A percentile compares a stretch with the other conserved stretches of the same genome.
These are phyloP conservation scores for Rhodinocichla rosea DNA, from an alignment of 2,113 vertebrate genomes.

Conservation along the genomic window DNA sequence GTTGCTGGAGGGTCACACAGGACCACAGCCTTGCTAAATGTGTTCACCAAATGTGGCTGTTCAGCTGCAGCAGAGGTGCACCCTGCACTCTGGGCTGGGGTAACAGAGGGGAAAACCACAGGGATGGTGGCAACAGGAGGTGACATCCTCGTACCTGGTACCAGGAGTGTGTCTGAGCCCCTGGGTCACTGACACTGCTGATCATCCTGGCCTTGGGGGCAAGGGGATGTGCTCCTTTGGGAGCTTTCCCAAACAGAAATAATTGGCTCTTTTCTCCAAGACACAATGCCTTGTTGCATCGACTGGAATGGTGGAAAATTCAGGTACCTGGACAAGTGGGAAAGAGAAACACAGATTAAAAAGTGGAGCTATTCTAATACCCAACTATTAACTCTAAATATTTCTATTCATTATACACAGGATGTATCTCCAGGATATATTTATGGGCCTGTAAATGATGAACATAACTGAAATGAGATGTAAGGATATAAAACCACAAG, in stretches of 20 bases:
- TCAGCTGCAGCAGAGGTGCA: not conserved
- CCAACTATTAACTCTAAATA: not conserved
- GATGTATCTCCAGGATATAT: not conserved
- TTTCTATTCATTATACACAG: not conserved
- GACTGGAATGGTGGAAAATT: constrained; percentile 78
- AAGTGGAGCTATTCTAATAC: not conserved
- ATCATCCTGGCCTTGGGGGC: constrained; percentile 83
- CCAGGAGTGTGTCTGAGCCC: constrained; percentile 80
- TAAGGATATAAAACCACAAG: not conserved
- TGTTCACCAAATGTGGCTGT: not conserved
- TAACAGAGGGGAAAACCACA: not conserved
- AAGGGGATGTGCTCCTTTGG: constrained; percentile 75
- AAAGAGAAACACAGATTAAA: not conserved
- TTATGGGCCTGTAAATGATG: not conserved
- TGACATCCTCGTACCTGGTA: constrained; percentile 73
- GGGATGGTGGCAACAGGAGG: not conserved
- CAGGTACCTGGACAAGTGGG: constrained; percentile 74
- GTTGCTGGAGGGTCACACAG: accelerated
- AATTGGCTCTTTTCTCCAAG: constrained; percentile 86
- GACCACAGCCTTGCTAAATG: not conserved
- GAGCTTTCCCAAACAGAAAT: constrained; percentile 83
- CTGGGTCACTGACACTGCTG: constrained; percentile 81
- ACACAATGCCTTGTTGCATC: constrained; percentile 77
- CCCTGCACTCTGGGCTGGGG: not conserved
- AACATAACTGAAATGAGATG: not conserved